These are phyloP conservation scores for Chromoteleia sp. DNA, from an alignment of 2,888 invertebrate species.

Conservation along the genomic window DNA sequence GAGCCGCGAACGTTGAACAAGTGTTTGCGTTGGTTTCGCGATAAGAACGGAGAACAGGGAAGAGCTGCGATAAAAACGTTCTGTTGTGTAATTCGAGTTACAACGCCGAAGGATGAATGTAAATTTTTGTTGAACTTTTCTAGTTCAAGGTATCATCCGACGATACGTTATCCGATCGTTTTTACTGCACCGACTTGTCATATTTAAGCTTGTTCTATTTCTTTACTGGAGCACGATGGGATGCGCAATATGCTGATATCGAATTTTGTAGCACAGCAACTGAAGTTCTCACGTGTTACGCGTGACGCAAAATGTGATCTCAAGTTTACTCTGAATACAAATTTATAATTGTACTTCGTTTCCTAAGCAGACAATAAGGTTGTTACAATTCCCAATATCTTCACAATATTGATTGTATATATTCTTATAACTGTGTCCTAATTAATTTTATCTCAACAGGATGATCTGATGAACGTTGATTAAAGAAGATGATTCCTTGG, in stretches of 20 bases:
- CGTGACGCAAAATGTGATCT: background rate
- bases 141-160: slow-evolving; percentile 2
- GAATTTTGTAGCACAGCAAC: slow-evolving; percentile 34
- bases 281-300: too few species aligned
- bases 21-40: background rate
- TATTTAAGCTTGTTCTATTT: slow-evolving; percentile 37
- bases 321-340: background rate
- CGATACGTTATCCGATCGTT: slow-evolving; percentile 23
- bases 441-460: too few species aligned
- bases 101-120: background rate
- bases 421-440: too few species aligned
- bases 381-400: too few species aligned
- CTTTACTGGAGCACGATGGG: slow-evolving; percentile 42
- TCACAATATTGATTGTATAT: too few species aligned
- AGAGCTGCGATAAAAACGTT: too few species aligned
- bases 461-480: too few species aligned
- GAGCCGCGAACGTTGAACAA: too few species aligned
- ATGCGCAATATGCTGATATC: slow-evolving; percentile 2
- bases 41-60: too few species aligned
- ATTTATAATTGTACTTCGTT: too few species aligned
- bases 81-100: background rate
- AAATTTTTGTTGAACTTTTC: background rate
- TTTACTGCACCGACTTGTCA: background rate
- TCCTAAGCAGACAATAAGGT: too few species aligned
- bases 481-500: too few species aligned